Base-by-base conservation (phyloP, 2,888 invertebrate species). In the Cheilosia soror region DNA sequence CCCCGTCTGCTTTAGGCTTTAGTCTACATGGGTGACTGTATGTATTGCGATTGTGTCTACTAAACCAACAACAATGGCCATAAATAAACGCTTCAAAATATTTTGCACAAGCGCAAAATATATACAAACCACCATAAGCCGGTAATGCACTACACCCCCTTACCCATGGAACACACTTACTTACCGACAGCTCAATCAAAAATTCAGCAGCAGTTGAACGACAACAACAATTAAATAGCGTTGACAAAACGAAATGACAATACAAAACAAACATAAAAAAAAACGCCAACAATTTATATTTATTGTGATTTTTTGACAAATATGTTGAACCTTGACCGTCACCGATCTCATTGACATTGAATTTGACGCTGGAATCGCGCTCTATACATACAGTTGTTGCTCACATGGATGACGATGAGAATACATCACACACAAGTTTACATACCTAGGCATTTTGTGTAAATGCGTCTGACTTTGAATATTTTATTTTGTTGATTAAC, bases 271-370 rank as follows among this genome's bases (percentile, higher is more conserved):
- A 31, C 37, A 15, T 37, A 33, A 60, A 65, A 42, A 68, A 55
- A 37, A 29, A 51, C 51, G 31, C 66, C 37, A 66, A 57, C 37
- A 51, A 44, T 62, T 31, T 73, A 29, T 68, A 33, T 37, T 72
- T 83, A 58, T 68, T 83, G 63, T 37, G 33, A 4, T 58, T 66
- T 66, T 75, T 80, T 66, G 75, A 84, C 63, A 75, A 69, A 66
- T 73, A 72, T 65, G 20, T 65, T 77, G 84, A 80, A 84, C 84
- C 84, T 84, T 84, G 84, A 84, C 84, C 84, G 76, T 84, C 84
- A 79, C 60, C 78, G 71, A 49, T 83, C 78, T 75, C 84, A 76
- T 71, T 84, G 79, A 84, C 79, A 84, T 84, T 84, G 80, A 79
- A 84, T 53, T 69, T 31, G 83, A 75, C 55, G 68, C 69, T 69